These are phyloP conservation scores for Pyrgus malvae DNA, from an alignment of 2,888 invertebrate genomes.

Conservation along the genomic window DNA sequence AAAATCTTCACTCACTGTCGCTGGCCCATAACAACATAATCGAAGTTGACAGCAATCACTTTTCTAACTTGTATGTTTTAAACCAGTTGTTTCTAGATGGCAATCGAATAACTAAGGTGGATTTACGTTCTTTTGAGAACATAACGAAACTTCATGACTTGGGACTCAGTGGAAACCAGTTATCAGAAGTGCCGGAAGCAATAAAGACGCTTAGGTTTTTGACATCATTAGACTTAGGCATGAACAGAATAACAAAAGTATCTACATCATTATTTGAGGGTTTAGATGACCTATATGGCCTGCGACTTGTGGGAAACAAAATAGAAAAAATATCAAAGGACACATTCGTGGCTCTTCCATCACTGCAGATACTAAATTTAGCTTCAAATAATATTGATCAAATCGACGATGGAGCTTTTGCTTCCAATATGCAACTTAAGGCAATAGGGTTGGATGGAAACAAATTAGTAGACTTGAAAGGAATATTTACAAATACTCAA, in stretches of 20 bases:
- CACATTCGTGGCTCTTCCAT: constrained; percentile 86
- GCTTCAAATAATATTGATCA: constrained; percentile 89
- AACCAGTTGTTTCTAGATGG: constrained; percentile 88
- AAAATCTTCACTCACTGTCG: constrained; percentile 89
- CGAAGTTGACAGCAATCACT: constrained; percentile 86
- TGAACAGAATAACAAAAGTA: constrained; percentile 89
- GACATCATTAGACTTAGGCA: constrained; percentile 90
- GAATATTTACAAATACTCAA: constrained; percentile 87
- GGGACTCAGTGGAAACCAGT: constrained; percentile 87
- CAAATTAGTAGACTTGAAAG: constrained; percentile 88
- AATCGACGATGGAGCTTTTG: constrained; percentile 90
- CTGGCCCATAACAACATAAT: constrained; percentile 87
- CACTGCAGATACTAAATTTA: constrained; percentile 89
- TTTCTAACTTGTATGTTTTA: constrained; percentile 87
- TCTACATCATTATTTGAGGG: constrained; percentile 88
- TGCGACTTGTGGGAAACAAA: constrained; percentile 91
- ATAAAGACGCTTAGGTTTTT: constrained; percentile 86
- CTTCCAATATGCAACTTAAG: constrained; percentile 86
- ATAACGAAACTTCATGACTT: constrained; percentile 90
- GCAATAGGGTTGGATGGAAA: constrained; percentile 90
- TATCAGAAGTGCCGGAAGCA: constrained; percentile 87
- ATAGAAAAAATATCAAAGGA: constrained; percentile 88
- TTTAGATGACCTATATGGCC: constrained; percentile 87
- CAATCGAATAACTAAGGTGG: constrained; percentile 86
- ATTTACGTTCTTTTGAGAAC: constrained; percentile 88